Percentiles rank a stretch among this genome's conserved stretches.
phyloP scores from a whole-genome alignment of 2,797 vertebrate genomes.

The Etheostoma nigrum region DNA sequence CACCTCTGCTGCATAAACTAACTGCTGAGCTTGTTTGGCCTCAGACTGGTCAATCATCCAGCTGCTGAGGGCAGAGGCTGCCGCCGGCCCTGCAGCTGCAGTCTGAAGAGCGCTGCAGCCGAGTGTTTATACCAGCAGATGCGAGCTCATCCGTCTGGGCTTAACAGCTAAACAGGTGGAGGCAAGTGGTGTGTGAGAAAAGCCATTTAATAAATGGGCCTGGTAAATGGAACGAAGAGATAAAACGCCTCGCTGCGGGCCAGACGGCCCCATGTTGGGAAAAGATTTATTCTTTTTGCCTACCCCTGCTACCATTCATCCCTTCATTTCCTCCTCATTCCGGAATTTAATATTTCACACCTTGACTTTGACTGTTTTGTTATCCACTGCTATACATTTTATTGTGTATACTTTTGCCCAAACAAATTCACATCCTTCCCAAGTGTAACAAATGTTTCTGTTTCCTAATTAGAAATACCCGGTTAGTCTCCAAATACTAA shows the following conservation, averaged over 20 bases:
- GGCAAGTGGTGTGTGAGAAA: constrained; percentile 76
- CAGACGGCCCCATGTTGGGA: constrained; percentile 51
- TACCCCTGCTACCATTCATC: constrained; percentile 19
- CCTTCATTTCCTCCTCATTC: constrained; percentile 3
- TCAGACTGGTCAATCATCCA: constrained; percentile 42
- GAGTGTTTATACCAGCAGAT: constrained; percentile 59
- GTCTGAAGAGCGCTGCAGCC: constrained; percentile 36
- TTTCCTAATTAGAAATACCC: neutral
- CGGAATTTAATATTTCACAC: neutral
- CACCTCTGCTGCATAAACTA: constrained; percentile 10
- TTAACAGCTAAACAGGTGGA: constrained; percentile 78
- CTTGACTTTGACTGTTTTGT: constrained; percentile 4
- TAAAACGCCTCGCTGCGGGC: constrained; percentile 66
- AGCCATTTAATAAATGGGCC: constrained; percentile 81
- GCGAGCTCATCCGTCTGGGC: constrained; percentile 59
- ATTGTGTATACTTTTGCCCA: neutral
- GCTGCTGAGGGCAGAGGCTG: constrained; percentile 16
- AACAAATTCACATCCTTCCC: neutral
- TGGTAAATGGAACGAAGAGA: constrained; percentile 73
- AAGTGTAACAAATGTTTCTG: neutral
- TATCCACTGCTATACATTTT: neutral
- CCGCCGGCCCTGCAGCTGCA: constrained; percentile 42
- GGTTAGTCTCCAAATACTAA: neutral
- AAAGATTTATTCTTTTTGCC: constrained; percentile 64
- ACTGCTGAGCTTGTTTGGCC: constrained; percentile 20